Base-by-base conservation (phyloP, 2,888 invertebrate genomes). In the Amphipoea lucens region DNA sequence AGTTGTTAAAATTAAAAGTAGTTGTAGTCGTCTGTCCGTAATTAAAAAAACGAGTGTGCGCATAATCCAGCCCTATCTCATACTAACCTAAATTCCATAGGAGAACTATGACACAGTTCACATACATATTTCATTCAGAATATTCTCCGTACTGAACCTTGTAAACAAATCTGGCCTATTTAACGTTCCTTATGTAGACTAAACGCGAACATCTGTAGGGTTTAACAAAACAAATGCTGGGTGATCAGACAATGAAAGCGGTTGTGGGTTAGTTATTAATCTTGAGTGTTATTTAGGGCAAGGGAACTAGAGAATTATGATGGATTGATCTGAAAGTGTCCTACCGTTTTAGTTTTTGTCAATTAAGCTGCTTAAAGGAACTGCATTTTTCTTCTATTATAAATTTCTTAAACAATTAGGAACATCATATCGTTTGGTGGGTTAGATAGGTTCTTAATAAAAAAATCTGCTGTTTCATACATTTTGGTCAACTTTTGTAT, bases 91-190 rank as follows among this genome's bases (percentile, higher is more conserved):
- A 45, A 83, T 77, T 68, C 42, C 29, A 40, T 9, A 40, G 74
- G 40, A 74, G 70, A 75, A 71, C 36, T 20, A 63, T 57, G 70
- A 77, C 77, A 81, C 57, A 29, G 75, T 81, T 86, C 72, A 75
- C 80, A 82, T 36, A 54, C 65, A 79, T 84, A 70, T 85, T 71
- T 82, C 87, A 69, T 78, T 71, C 65, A 54, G 2, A 78, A 76
- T 80, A 83, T 81, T 81, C 72, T 17, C 42, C 23, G 74, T 69
- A 84, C 81, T 69, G 73, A 81, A 81, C 78, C 81, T 82, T 86
- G 54, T 87, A 88, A 87, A 89, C 87, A 89, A 88, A 84, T 70
- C 78, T 84, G 90, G 79, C 90, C 89, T 78, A 90, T 89, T 87
- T 89, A 84, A 81, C 66, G 60, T 68, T 81, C 11, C 45, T 45